phyloP scores from a whole-genome alignment of 2,113 vertebrate genomes.

The Lycaon pictus region DNA sequence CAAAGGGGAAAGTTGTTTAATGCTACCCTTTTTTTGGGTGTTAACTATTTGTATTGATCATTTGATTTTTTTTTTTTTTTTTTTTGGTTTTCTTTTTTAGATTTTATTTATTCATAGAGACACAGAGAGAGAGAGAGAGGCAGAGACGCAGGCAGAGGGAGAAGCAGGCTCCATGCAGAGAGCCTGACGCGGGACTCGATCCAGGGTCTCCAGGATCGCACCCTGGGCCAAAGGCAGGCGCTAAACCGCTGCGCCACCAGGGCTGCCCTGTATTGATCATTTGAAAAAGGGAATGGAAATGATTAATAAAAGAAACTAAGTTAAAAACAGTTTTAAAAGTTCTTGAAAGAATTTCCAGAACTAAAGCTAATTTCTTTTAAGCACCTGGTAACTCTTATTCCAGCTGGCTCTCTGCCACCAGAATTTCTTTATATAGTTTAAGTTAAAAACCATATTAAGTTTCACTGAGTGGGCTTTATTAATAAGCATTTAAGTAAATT shows the following conservation, averaged over 20 bases:
- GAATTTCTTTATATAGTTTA: constrained; percentile 36
- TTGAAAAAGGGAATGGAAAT: neutral
- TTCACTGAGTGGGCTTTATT: neutral
- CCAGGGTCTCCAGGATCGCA: too few relatives aligned
- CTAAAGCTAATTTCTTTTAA: neutral
- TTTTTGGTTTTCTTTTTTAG: too few relatives aligned
- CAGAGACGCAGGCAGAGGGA: too few relatives aligned
- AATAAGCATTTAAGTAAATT: neutral
- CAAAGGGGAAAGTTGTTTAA: neutral
- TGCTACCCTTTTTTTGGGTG: neutral
- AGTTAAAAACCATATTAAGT: neutral
- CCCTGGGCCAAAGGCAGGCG: too few relatives aligned
- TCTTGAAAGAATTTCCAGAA: neutral
- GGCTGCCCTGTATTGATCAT: neutral
- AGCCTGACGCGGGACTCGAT: too few relatives aligned
- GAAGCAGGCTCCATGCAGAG: too few relatives aligned
- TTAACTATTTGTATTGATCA: neutral
- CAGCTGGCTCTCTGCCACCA: neutral
- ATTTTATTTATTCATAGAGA: too few relatives aligned
- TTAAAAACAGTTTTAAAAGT: neutral
- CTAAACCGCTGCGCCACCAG: too few relatives aligned
- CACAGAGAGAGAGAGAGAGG: too few relatives aligned
- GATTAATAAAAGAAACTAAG: neutral
- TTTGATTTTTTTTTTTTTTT: neutral
- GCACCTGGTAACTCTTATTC: neutral